phyloP scores from a whole-genome alignment of 2,797 vertebrate genomes.

The Miichthys miiuy region DNA sequence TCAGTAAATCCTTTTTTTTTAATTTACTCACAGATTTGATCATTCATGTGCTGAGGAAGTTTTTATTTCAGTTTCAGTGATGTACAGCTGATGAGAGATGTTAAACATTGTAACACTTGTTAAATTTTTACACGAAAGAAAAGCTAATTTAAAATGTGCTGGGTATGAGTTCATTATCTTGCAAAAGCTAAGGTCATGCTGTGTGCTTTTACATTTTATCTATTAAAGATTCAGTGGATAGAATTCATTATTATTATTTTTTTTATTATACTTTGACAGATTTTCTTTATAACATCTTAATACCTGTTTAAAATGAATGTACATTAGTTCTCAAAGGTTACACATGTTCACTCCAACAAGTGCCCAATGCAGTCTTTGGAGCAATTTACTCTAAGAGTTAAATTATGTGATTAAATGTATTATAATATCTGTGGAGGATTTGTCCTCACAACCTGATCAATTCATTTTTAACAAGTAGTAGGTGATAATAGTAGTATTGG shows the following conservation, averaged over 20 bases:
- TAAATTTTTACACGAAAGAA: constrained; percentile 27
- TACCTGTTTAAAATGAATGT: neutral
- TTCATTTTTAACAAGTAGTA: neutral
- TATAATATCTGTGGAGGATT: neutral
- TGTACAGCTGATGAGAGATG: constrained; percentile 14
- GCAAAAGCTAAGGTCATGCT: constrained; percentile 24
- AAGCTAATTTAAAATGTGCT: constrained; percentile 1
- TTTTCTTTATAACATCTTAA: neutral
- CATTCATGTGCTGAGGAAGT: constrained; percentile 20
- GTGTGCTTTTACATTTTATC: constrained; percentile 18
- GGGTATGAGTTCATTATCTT: constrained; percentile 14
- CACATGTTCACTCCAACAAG: neutral
- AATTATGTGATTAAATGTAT: neutral
- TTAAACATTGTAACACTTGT: constrained; percentile 13
- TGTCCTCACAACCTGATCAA: neutral
- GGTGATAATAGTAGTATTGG: neutral
- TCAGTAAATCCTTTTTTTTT: constrained; percentile 25
- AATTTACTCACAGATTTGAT: constrained; percentile 32
- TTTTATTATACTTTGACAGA: neutral
- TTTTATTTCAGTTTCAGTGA: constrained; percentile 28
- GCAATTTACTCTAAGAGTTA: neutral
- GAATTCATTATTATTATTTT: neutral
- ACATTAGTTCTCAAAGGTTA: neutral
- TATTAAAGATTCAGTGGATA: neutral
- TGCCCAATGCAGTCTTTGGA: neutral